Evolutionary conservation across 2,797 vertebrate species (phyloP), one percentile per base, ranked within the genome.

Genomic region (Pseudotriccus pelzelni): DNA sequence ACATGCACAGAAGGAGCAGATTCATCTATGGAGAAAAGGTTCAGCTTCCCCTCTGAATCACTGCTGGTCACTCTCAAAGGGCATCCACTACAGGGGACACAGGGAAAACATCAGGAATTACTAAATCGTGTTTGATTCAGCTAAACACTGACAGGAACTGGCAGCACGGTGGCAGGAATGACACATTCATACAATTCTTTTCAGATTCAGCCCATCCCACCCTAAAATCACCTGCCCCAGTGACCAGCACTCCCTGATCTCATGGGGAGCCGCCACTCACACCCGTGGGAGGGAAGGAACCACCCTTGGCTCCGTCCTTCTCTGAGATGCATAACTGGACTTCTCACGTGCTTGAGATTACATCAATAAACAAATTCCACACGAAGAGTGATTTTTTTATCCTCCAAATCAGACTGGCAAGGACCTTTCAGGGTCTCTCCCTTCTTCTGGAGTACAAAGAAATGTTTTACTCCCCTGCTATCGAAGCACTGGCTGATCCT

Each of bases 1-100:
- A 96, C 37, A 1, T 90, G 97, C 66, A 99, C 96, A 36, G 94
- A 84, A 5, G 97, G 69, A 17, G 96, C 76, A 1, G 97, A 97
- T 86, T 98, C 98, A 8, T 94, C 97, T 86, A 99, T 62, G 21
- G 97, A 97, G 73, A 99, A 89, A 41, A 99, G 98, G 13, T 97
- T 98, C 37, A 99, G 89, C 66, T 98, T 98, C 37, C 99, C 99
- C 23, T 97, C 98, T 17, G 99, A 99, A 96, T 99, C 99, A 34
- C 99, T 99, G 98, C 98, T 98, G 89, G 98, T 96, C 91, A 99
- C 96, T 53, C 97, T 98, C 90, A 99, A 77, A 21, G 98, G 98
- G 66, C 97, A 97, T 64, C 97, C 97, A 68, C 96, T 96, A 44
- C 90, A 69, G 91, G 37, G 67, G 64, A 76, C 4, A 76, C 34